These are phyloP conservation scores for Zoanthus gigantus DNA, from an alignment of 92 coral and sea anemone species.

Conservation along the genomic window DNA sequence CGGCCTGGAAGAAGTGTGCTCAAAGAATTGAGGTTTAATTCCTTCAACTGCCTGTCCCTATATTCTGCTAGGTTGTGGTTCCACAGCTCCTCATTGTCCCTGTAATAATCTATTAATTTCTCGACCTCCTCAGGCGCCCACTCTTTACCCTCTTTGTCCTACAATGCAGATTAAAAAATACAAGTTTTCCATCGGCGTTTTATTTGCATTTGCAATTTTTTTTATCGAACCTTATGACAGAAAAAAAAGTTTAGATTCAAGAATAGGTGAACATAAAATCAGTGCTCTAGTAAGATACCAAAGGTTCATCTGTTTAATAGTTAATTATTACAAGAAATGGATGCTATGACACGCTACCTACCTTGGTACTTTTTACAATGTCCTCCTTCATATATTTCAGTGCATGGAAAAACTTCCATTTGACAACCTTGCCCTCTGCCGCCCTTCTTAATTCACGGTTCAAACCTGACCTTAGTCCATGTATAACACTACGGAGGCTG, in stretches of 20 bases:
- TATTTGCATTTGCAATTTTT: constrained; percentile 30
- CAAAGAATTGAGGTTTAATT: constrained; percentile 41
- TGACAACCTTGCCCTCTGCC: constrained; percentile 28
- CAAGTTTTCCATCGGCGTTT: constrained; percentile 33
- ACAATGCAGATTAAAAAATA: constrained; percentile 31
- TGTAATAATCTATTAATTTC: constrained; percentile 57
- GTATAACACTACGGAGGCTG: constrained; percentile 40
- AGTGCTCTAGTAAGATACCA: too few species aligned
- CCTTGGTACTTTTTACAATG: constrained; percentile 49
- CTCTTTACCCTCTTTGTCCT: constrained; percentile 50
- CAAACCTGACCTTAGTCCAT: constrained; percentile 57
- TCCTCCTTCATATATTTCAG: constrained; percentile 56
- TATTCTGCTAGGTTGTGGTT: constrained; percentile 54
- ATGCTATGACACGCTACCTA: constrained; percentile 3
- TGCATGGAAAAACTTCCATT: constrained; percentile 53
- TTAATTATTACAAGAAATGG: too few species aligned
- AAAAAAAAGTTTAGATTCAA: too few species aligned
- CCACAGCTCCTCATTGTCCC: constrained; percentile 65
- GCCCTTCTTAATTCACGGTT: constrained; percentile 50
- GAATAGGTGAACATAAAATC: too few species aligned
- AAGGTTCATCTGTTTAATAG: too few species aligned
- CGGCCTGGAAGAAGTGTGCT: constrained; percentile 44
- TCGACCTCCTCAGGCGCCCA: constrained; percentile 60
- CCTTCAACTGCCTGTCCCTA: constrained; percentile 59
- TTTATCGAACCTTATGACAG: constrained; percentile 36